Evolutionary conservation across 1,140 invertebrate species (phyloP).

Genomic region (Phthorimaea operculella): DNA sequence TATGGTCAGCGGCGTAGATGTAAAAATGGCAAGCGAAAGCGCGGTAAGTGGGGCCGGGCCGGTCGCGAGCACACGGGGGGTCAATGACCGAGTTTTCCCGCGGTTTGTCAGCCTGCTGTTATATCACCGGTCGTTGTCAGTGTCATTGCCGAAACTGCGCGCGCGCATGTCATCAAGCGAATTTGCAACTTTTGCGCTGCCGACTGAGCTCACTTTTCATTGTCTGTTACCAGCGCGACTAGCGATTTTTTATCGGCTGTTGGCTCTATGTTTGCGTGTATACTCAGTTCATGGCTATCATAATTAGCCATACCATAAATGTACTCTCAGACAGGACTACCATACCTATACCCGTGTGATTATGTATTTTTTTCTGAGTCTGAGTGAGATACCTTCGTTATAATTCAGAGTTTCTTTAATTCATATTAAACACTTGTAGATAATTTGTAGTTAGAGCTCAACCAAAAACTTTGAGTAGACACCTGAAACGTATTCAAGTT

Average conservation of each 20-base stretch:
- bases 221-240: slow-evolving; percentile 8
- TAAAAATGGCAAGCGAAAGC: slow-evolving; percentile 57
- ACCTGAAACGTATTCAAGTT: too few relatives aligned
- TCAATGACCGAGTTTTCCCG: slow-evolving; percentile 69
- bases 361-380: too few relatives aligned
- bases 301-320: not conserved
- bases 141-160: slow-evolving; percentile 67
- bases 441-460: too few relatives aligned
- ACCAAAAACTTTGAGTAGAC: too few relatives aligned
- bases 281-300: slow-evolving; percentile 6
- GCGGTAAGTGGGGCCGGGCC: slow-evolving; percentile 32
- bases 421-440: too few relatives aligned
- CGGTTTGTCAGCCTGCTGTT: slow-evolving; percentile 68
- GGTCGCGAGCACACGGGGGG: slow-evolving; percentile 28
- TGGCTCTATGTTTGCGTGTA: slow-evolving; percentile 31
- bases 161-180: slow-evolving; percentile 23
- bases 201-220: slow-evolving; percentile 38
- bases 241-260: slow-evolving; percentile 22
- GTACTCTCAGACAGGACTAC: too few relatives aligned
- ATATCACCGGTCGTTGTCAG: slow-evolving; percentile 67
- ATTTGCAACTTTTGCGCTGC: slow-evolving; percentile 43
- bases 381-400: too few relatives aligned
- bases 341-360: too few relatives aligned
- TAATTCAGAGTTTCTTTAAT: too few relatives aligned
- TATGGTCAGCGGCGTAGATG: slow-evolving; percentile 40